Conservation (phyloP, 2,113 vertebrate species). For the Sterrhoptilus dennistouni region DNA sequence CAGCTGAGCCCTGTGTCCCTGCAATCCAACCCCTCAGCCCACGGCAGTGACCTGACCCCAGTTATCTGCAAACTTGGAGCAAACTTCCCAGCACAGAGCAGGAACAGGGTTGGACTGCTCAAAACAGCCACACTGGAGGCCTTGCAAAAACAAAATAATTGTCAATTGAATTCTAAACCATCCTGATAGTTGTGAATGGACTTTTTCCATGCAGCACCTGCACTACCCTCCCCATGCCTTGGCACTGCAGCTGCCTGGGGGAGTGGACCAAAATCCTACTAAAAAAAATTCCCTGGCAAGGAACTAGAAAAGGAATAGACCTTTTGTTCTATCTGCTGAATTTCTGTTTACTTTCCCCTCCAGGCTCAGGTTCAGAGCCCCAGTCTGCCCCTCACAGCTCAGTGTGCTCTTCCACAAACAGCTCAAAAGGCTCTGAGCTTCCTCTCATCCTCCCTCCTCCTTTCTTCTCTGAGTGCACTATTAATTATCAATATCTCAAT, state of each 20-base stretch:
- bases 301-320: neutral
- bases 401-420: neutral
- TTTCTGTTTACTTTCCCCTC: neutral
- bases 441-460: neutral
- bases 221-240: rapidly evolving
- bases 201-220: rapidly evolving
- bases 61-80: neutral
- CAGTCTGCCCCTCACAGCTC: neutral
- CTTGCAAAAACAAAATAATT: neutral
- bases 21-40: neutral
- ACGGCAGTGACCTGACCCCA: neutral
- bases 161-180: neutral
- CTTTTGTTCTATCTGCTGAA: neutral
- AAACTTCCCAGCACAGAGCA: neutral
- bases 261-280: neutral
- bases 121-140: neutral
- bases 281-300: neutral
- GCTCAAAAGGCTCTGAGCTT: neutral
- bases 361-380: neutral
- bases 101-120: rapidly evolving
- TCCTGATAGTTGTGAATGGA: rapidly evolving
- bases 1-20: neutral
- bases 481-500: rapidly evolving
- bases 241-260: neutral
- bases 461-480: neutral